Base-by-base conservation (phyloP, 2,888 invertebrate species). In the Acronicta psi region DNA sequence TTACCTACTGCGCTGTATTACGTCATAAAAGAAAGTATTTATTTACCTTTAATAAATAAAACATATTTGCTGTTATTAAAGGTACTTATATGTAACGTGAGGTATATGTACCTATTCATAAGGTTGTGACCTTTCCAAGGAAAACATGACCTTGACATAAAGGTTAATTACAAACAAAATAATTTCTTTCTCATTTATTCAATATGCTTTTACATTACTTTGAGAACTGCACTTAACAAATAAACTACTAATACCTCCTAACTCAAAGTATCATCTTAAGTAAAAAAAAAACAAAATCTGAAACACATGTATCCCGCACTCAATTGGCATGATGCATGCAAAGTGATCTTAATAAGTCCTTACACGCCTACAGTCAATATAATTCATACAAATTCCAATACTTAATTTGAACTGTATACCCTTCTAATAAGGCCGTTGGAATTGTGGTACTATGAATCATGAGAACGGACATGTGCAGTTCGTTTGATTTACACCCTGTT, bases 401-500 rank as follows among this genome's bases (percentile, higher is more conserved):
- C 8, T 41, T 13, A 72, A 51, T 69, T 63, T 70, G 10, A 54
- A 65, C 73, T 52, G 36, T 77, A 55, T 55, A 0, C 0, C 10
- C 0, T 52, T 13, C 29, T 14, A n/a, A 51, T 73, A 75, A 40
- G 52, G 25, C 9, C 31, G 17, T 58, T 17, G 13, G 43, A 49
- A 59, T 56, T 56, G 41, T 52, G 44, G 55, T 29, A 37, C 50
- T 45, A 83, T 88, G 88, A 87, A 83, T 88, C 88, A 88, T 82
- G 59, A 49, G 61, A 59, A 47, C 64, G 31, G 68, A 72, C 70
- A 60, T 64, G 64, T 60, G 70, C 70, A 67, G 38, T 45, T 64
- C 72, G 63, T 86, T 89, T 91, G 89, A 91, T 90, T 91, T 89
- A 91, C 82, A 72, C 66, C 65, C 70, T 69, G 80, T 70, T 75